Evolutionary conservation across 2,888 invertebrate species (phyloP), one percentile per base, ranked within the genome.

Genomic region (Dastarcus helophoroides): DNA sequence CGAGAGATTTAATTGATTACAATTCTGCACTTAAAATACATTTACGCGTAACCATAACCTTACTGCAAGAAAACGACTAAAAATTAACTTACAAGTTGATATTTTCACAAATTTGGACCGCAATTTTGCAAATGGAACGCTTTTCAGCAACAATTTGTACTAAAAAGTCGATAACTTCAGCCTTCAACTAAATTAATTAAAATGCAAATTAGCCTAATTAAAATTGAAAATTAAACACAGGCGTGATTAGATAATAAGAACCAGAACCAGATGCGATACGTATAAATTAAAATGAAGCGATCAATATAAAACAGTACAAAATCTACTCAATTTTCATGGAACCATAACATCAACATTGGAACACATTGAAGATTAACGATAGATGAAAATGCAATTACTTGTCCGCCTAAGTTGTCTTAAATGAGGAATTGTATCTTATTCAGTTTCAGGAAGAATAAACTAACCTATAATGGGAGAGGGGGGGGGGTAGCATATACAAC

Each of bases 91-190:
- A 41, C 42, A 39, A 44, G 40, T 37, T 38, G 37, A 41, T 40
- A 42, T 42, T 42, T 38, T 42, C 39, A 40, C 40, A 39, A 40
- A 35, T 44, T 46, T 48, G 47, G 46, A 46, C 47, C 46, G 41
- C 40, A 38, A 27, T 31, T 30, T 32, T 9, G 15, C 14, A 14
- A n/a, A 23, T 29, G 23, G 30, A 32, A 38, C 26, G n/a, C 17
- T 31, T 23, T 30, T 17, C 19, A 17, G 19, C n/a, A 9, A 8
- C 3, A 23, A 23, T 9, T 19, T 26, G 17, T 26, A 24, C 19
- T 24, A 29, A 31, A 26, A 39, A 23, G 36, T 36, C 29, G 11
- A 30, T 33, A 26, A 22, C 24, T 27, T 39, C 40, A 38, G 40
- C 36, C 36, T 38, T 39, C 29, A 29, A 16, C 26, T 22, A 17